These are phyloP conservation scores for Orthochromis indermauri DNA, from an alignment of 2,113 vertebrate species.

Conservation along the genomic window DNA sequence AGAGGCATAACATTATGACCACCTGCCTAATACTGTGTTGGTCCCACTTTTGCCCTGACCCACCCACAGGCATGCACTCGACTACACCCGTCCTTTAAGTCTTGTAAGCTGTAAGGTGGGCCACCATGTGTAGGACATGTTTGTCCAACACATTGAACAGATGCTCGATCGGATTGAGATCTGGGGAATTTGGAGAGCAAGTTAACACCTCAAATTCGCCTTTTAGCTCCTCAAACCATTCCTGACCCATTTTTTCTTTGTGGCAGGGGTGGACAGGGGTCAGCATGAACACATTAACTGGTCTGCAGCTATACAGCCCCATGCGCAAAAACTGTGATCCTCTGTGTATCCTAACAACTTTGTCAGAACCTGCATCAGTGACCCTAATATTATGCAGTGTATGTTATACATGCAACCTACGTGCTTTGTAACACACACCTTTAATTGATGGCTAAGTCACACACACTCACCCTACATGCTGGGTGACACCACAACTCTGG, in stretches of 20 bases:
- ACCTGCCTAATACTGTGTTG: background rate
- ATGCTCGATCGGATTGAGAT: background rate
- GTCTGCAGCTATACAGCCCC: background rate
- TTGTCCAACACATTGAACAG: background rate
- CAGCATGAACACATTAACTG: background rate
- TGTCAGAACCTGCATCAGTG: background rate
- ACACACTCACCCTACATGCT: slow-evolving; percentile 83
- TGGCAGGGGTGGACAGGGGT: background rate
- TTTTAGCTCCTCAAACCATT: background rate
- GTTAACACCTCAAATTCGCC: background rate
- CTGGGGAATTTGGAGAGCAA: background rate
- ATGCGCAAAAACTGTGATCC: background rate
- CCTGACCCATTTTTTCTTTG: background rate
- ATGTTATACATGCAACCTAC: background rate
- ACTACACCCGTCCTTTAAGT: background rate
- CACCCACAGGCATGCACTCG: background rate
- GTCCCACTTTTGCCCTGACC: background rate
- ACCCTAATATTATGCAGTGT: background rate
- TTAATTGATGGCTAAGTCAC: background rate
- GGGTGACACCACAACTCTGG: slow-evolving; percentile 97
- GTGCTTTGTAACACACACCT: background rate
- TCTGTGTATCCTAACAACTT: background rate
- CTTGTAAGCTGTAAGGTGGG: background rate
- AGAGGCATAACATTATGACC: background rate
- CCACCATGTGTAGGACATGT: background rate